Conservation (phyloP, 2,113 vertebrate species). For the Entomyzon cyanotis region DNA sequence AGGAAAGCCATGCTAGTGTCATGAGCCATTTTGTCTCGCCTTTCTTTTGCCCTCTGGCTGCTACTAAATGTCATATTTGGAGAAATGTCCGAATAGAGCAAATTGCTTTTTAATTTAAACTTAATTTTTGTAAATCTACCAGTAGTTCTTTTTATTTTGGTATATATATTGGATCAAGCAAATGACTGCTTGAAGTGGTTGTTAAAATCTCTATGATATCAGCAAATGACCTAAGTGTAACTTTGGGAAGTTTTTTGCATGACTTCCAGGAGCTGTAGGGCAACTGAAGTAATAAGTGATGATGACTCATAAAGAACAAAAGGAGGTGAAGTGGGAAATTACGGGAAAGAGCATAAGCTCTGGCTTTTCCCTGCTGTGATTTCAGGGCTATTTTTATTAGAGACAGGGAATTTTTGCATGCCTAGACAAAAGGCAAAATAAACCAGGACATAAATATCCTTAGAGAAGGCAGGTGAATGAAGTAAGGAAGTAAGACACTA, state of each 20-base stretch:
- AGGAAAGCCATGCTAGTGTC: neutral
- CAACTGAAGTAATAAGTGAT: neutral
- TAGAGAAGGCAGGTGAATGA: neutral
- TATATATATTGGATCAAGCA: neutral
- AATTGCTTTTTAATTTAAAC: neutral
- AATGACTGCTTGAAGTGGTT: neutral
- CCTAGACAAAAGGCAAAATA: neutral
- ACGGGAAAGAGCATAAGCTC: neutral
- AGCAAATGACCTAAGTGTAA: slow-evolving; percentile 22
- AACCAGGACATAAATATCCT: neutral
- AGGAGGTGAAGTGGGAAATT: slow-evolving; percentile 35
- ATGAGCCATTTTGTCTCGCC: neutral
- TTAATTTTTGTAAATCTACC: neutral
- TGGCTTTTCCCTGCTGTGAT: slow-evolving; percentile 25
- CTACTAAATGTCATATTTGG: neutral
- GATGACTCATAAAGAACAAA: slow-evolving; percentile 36
- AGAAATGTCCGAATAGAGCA: neutral
- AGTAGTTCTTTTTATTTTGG: neutral
- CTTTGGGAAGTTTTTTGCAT: slow-evolving; percentile 30
- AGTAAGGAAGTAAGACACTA: neutral
- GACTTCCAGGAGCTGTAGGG: slow-evolving; percentile 14
- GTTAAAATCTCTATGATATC: neutral
- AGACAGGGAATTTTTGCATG: neutral
- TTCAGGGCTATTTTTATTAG: slow-evolving; percentile 12
- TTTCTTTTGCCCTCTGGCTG: neutral